Percentiles rank a stretch among this genome's conserved stretches.
phyloP scores from a whole-genome alignment of 2,888 invertebrate genomes.

The Elegia similella region DNA sequence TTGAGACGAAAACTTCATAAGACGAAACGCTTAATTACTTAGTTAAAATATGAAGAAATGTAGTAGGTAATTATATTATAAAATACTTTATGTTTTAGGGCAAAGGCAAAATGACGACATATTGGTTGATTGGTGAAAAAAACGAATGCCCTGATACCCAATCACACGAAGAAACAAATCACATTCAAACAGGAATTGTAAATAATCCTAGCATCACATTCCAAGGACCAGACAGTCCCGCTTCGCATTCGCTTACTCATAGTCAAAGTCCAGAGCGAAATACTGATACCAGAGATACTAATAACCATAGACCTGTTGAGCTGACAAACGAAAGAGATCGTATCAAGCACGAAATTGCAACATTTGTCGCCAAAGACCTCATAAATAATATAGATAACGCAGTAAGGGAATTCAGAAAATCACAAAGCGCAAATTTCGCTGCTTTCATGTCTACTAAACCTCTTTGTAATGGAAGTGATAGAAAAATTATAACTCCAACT shows the following conservation, averaged over 20 bases:
- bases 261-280: slow-evolving; percentile 62
- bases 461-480: slow-evolving; percentile 55
- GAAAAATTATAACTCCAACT: slow-evolving; percentile 63
- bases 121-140: slow-evolving; percentile 92
- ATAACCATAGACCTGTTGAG: slow-evolving; percentile 48
- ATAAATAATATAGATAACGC: slow-evolving; percentile 72
- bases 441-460: slow-evolving; percentile 34
- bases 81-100: slow-evolving; percentile 78
- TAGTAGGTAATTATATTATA: neutral
- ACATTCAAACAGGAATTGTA: slow-evolving; percentile 38
- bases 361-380: slow-evolving; percentile 71
- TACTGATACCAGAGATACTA: slow-evolving; percentile 48
- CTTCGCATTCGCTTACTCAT: slow-evolving; percentile 65
- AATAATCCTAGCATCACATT: slow-evolving; percentile 73
- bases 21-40: too few relatives aligned
- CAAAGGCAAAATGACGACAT: slow-evolving; percentile 93
- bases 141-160: slow-evolving; percentile 36
- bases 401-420: slow-evolving; percentile 66
- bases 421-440: slow-evolving; percentile 62
- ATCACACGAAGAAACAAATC: slow-evolving; percentile 39
- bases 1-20: too few relatives aligned
- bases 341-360: slow-evolving; percentile 73
- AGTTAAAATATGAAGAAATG: too few relatives aligned
- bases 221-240: slow-evolving; percentile 75
- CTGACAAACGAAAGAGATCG: slow-evolving; percentile 63